Percentiles rank a stretch among this genome's conserved stretches.
phyloP scores from a whole-genome alignment of 2,113 vertebrate genomes.

The Ursus arctos region DNA sequence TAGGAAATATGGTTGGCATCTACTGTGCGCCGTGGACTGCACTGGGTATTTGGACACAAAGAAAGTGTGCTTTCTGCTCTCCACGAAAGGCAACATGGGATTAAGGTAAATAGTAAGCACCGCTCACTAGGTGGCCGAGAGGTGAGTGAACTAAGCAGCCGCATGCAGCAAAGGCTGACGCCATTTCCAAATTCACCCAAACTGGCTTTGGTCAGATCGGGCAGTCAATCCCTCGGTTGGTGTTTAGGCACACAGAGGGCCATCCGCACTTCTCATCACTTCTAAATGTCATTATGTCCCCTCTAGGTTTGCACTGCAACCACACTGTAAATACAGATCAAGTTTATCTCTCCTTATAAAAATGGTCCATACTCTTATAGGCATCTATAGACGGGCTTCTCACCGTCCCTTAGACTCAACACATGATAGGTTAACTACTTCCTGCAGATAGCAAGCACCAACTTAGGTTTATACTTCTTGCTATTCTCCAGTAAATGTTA shows the following conservation, averaged over 20 bases:
- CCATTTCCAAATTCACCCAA: neutral
- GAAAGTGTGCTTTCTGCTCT: neutral
- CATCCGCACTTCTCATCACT: neutral
- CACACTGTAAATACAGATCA: neutral
- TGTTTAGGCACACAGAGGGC: neutral
- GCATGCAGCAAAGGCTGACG: neutral
- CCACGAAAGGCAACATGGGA: neutral
- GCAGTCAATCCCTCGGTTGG: neutral
- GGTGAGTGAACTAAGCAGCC: neutral
- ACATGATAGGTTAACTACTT: neutral
- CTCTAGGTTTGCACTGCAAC: neutral
- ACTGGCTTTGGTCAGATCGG: neutral
- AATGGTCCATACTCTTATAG: neutral
- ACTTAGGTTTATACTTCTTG: conserved; percentile 24
- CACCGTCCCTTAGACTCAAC: neutral
- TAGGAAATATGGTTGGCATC: neutral
- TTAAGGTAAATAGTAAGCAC: neutral
- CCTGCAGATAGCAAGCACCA: neutral
- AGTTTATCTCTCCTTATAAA: neutral
- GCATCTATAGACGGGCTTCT: neutral
- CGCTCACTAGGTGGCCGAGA: neutral
- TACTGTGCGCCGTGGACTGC: neutral
- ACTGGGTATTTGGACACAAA: neutral
- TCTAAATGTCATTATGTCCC: neutral
- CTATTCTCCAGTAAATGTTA: neutral